Conservation (phyloP, 2,113 vertebrate species). For the Daphoenositta chrysoptera region DNA sequence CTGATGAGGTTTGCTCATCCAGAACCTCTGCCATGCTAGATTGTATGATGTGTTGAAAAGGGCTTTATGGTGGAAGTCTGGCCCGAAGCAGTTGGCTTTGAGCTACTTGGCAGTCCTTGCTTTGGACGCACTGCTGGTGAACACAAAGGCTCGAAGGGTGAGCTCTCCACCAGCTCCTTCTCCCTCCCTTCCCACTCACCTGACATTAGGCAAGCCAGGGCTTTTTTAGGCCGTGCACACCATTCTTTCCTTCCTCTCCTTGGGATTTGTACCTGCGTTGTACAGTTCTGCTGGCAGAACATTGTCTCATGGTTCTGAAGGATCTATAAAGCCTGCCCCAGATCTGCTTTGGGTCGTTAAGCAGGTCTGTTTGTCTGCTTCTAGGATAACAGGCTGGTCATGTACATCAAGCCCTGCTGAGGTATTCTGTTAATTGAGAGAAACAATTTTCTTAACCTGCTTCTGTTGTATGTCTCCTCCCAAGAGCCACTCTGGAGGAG, state of each 20-base stretch:
- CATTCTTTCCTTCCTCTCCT: not conserved
- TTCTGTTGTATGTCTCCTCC: constrained; percentile 47
- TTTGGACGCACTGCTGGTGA: not conserved
- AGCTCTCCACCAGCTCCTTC: not conserved
- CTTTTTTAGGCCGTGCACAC: not conserved
- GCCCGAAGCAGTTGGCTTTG: not conserved
- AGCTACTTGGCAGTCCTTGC: not conserved
- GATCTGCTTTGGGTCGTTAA: not conserved
- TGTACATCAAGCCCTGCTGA: not conserved
- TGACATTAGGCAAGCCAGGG: not conserved
- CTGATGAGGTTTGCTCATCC: not conserved
- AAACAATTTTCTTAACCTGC: constrained; percentile 7
- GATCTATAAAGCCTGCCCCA: not conserved
- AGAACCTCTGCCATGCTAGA: not conserved
- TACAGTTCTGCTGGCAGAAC: constrained; percentile 23
- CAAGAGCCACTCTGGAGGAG: constrained; percentile 44
- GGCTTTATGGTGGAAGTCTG: not conserved
- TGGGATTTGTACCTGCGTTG: constrained; percentile 4
- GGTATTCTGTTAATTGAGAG: constrained; percentile 16
- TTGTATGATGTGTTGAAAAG: not conserved
- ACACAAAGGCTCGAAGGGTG: not conserved
- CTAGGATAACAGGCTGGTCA: not conserved
- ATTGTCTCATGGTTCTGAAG: not conserved
- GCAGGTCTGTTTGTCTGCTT: not conserved
- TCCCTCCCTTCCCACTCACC: not conserved